Evolutionary conservation across 2,113 vertebrate genomes (phyloP).

Genomic region (Thermophis baileyi): DNA sequence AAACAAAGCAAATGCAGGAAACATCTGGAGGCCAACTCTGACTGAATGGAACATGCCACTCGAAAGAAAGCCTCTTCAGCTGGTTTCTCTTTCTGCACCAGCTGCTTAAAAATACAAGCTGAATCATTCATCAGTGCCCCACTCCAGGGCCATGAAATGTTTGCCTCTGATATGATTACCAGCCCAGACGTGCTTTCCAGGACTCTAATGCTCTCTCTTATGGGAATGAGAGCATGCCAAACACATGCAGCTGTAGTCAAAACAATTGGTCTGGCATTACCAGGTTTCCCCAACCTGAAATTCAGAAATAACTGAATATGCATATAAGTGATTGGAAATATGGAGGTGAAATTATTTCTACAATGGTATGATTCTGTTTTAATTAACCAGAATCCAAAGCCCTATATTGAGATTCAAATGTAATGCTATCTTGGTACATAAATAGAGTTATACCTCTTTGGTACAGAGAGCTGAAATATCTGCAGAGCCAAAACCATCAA

Average conservation of each 20-base stretch:
- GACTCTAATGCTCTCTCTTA: not conserved
- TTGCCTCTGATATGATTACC: not conserved
- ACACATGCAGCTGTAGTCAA: not conserved
- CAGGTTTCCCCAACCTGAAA: not conserved
- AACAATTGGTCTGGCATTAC: not conserved
- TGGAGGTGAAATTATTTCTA: not conserved
- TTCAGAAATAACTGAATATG: not conserved
- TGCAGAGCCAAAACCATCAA: not conserved
- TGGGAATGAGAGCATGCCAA: not conserved
- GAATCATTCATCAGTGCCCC: constrained; percentile 16
- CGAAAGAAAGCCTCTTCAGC: not conserved
- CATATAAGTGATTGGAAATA: not conserved
- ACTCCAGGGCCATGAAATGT: constrained; percentile 4
- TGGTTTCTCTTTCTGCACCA: constrained; percentile 18
- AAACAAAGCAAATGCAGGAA: constrained; percentile 60
- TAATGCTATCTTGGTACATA: not conserved
- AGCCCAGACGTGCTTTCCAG: constrained; percentile 12
- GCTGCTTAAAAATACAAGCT: constrained; percentile 43
- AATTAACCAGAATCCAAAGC: not conserved
- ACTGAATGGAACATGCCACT: not conserved
- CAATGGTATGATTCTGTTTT: not conserved
- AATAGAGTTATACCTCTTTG: not conserved
- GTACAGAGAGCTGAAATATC: not conserved
- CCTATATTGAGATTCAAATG: not conserved
- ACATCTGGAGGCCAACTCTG: constrained; percentile 63